Base-by-base conservation (phyloP, 1,140 invertebrate species). In the Holotrichia oblita region DNA sequence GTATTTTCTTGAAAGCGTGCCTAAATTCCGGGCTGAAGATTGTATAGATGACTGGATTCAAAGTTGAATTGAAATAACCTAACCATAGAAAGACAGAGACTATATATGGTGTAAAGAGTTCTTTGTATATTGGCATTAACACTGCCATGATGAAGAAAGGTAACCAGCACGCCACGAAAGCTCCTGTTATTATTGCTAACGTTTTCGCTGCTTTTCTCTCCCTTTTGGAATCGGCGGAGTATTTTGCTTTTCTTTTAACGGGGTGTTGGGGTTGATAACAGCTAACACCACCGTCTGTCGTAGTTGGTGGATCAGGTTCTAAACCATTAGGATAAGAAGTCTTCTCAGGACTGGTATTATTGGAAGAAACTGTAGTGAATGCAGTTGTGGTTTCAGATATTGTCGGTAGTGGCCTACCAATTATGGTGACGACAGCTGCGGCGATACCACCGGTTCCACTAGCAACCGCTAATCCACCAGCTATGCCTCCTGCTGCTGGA, bases 171-270 rank as follows among this genome's bases (percentile, higher is more conserved):
- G 94, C 90, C 40, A 97, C 93, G 87, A 97, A 97, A 64, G 94
- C 95, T 42, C 95, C 95, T 27, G 96, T 97, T 80, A 97, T 96
- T 86, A 96, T 96, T 81, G 95, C 96, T 81, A 98, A 88, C 20
- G 96, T 97, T 87, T 97, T 96, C 22, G 95, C 96, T 14, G 96
- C 96, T 87, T 97, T 97, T 59, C 94, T 89, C 84, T 98, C 96
- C n/a, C 95, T 89, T 83, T 96, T 96, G 0, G 93, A 93, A 78
- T 94, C 93, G 34, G 92, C 91, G 7, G 91, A 91, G 79, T 93
- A 92, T 81, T 92, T 91, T 0, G 89, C 89, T 84, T 92, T 93
- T 77, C 89, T 86, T 75, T 88, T 87, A 9, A 88, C 85, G 40
- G 89, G 84, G 55, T 89, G 87, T 22, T 88, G 87, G 7, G 78